Percentiles rank a stretch among this genome's conserved stretches.
Conservation (phyloP, 1,140 invertebrate genomes). For the Planococcus citri region DNA sequence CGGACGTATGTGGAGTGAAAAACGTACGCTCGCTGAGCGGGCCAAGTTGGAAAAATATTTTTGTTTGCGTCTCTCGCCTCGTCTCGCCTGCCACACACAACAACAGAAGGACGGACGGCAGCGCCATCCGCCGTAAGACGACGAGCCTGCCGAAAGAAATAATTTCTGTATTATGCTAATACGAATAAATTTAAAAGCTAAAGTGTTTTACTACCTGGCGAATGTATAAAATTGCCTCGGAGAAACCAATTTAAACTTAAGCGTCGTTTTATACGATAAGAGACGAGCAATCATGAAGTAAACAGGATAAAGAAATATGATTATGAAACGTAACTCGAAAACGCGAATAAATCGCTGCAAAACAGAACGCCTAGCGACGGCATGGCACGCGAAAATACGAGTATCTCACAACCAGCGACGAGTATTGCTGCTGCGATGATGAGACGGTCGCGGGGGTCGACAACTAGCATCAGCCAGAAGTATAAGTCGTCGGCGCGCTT, state of each 20-base stretch:
- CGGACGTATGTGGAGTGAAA: too few relatives aligned
- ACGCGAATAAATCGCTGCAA: not conserved
- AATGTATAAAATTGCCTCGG: slow-evolving; percentile 12
- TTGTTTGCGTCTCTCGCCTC: too few relatives aligned
- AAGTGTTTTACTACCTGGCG: slow-evolving; percentile 18
- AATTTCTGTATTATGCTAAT: slow-evolving; percentile 16
- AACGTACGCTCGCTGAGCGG: too few relatives aligned
- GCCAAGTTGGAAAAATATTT: too few relatives aligned
- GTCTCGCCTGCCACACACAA: too few relatives aligned
- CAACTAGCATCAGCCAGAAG: too few relatives aligned
- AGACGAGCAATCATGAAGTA: slow-evolving; percentile 15
- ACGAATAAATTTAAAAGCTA: slow-evolving; percentile 19
- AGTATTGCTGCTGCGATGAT: too few relatives aligned
- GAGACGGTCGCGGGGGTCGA: too few relatives aligned
- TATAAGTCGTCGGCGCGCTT: too few relatives aligned
- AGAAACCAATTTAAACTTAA: slow-evolving; percentile 19
- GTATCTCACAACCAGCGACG: too few relatives aligned
- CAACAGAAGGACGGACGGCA: not conserved
- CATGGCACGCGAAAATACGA: not conserved
- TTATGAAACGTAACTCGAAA: slow-evolving; percentile 3
- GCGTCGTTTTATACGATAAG: slow-evolving; percentile 18
- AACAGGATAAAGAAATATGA: slow-evolving; percentile 19
- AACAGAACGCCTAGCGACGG: not conserved
- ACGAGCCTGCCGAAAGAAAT: not conserved
- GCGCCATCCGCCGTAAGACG: not conserved